phyloP scores from a whole-genome alignment of 2,888 invertebrate species.

The Palloptera scutellata region DNA sequence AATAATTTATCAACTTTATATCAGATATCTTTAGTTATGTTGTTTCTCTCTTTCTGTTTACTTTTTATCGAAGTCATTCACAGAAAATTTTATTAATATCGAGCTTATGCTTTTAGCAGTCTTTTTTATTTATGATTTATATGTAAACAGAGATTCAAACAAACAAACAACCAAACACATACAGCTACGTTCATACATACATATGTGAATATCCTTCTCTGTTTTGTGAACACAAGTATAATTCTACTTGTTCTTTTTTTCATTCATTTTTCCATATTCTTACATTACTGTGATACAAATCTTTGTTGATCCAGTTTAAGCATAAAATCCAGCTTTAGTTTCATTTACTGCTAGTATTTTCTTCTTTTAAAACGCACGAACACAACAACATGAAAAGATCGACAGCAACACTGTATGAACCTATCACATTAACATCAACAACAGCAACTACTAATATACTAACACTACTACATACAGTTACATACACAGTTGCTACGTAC shows the following conservation, averaged over 20 bases:
- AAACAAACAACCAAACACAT: neutral
- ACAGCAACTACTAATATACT: neutral
- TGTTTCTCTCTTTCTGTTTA: too few relatives aligned
- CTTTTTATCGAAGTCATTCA: too few relatives aligned
- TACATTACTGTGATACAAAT: neutral
- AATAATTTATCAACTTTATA: too few relatives aligned
- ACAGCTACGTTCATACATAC: neutral
- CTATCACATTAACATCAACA: neutral
- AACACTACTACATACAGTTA: neutral
- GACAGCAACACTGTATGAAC: neutral
- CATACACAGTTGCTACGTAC: neutral
- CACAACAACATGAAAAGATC: neutral
- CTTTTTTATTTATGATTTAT: too few relatives aligned
- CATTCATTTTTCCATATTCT: neutral
- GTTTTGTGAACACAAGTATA: neutral
- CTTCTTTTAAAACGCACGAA: neutral
- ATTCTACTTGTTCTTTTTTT: too few relatives aligned
- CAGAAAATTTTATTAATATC: too few relatives aligned
- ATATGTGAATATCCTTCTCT: neutral
- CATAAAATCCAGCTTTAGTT: neutral
- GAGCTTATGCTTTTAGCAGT: too few relatives aligned
- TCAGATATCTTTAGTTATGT: too few relatives aligned
- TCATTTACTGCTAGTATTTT: neutral
- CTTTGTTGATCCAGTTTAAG: neutral
- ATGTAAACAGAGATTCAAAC: too few relatives aligned